Base-by-base conservation (phyloP, 2,888 invertebrate species). In the Bedellia somnulentella region DNA sequence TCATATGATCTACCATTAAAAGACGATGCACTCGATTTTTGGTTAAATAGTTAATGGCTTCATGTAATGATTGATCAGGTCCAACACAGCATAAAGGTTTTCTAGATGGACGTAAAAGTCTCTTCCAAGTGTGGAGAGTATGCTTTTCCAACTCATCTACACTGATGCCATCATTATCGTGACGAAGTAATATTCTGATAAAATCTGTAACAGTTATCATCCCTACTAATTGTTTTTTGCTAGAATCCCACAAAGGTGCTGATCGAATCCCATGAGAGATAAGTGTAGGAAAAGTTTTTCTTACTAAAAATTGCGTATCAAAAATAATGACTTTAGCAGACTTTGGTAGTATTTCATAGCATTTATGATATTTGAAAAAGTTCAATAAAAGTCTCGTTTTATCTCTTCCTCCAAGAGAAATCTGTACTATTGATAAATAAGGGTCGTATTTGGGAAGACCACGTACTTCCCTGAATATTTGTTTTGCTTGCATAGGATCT, bases 161-260 rank as follows among this genome's bases (percentile, higher is more conserved):
- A 17, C 66, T 52, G 35, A 68, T 46, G 46, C 66, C 62, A 52
- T 70, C 68, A 32, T 54, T 45, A 34, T 73, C 66, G 33, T 66
- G 56, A 40, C 66, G 52, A 32, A 73, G 54, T 22, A 75, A 56
- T 42, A 75, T 68, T 45, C 64, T 57, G 37, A 75, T 73, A 39
- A 75, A 75, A 51, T 75, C 75, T 23, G 75, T 67, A 4, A 75
- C 75, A 21, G 75, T 75, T 37, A 75, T 73, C 75, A 75, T 73
- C 22, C 75, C 75, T 8, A 70, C 67, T 9, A 75, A 55, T 37
- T 62, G 45, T 37, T 73, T 71, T 46, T 66, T 71, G 43, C 42
- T 58, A 17, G 66, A 63, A 43, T 75, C 75, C 75, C 75, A 75
- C 34, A 75, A 53, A 14, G 75, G 75, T 17, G 75, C 75, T 35